These are phyloP conservation scores for Pangasius mekongensis DNA, from an alignment of 2,797 vertebrate genomes.

Conservation along the genomic window DNA sequence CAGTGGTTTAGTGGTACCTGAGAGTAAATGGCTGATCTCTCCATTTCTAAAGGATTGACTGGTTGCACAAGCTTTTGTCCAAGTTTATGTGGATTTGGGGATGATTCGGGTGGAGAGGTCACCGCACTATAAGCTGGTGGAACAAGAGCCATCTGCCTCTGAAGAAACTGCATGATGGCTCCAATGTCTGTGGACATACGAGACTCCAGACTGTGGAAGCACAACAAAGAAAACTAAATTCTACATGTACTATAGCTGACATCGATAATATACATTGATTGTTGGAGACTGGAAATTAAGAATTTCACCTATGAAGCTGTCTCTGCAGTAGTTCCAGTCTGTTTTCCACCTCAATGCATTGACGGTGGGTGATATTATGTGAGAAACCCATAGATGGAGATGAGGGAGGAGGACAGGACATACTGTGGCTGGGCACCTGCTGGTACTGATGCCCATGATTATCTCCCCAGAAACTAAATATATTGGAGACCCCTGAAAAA, in stretches of 20 bases:
- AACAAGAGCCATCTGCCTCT: constrained; percentile 77
- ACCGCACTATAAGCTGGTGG: constrained; percentile 84
- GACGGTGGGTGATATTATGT: constrained; percentile 59
- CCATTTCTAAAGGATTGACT: constrained; percentile 55
- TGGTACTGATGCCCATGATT: constrained; percentile 75
- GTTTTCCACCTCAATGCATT: constrained; percentile 75
- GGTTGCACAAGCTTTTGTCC: constrained; percentile 50
- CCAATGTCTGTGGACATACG: constrained; percentile 81
- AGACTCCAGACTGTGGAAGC: constrained; percentile 78
- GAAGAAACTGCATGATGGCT: constrained; percentile 84
- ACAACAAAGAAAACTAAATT: constrained; percentile 5
- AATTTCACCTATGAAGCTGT: constrained; percentile 81
- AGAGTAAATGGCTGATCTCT: constrained; percentile 34
- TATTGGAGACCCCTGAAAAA: constrained; percentile 83
- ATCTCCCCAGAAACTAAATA: constrained; percentile 86
- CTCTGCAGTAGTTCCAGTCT: constrained; percentile 81
- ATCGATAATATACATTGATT: not conserved
- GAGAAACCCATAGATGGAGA: constrained; percentile 65
- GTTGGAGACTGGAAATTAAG: not conserved
- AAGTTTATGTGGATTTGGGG: constrained; percentile 48
- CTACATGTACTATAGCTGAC: not conserved
- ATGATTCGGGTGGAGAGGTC: constrained; percentile 68
- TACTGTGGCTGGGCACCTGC: constrained; percentile 77
- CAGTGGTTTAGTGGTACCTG: constrained; percentile 44
- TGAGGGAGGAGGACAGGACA: constrained; percentile 64